Base-by-base conservation (phyloP, 2,113 vertebrate genomes). In the Cacatua alba region DNA sequence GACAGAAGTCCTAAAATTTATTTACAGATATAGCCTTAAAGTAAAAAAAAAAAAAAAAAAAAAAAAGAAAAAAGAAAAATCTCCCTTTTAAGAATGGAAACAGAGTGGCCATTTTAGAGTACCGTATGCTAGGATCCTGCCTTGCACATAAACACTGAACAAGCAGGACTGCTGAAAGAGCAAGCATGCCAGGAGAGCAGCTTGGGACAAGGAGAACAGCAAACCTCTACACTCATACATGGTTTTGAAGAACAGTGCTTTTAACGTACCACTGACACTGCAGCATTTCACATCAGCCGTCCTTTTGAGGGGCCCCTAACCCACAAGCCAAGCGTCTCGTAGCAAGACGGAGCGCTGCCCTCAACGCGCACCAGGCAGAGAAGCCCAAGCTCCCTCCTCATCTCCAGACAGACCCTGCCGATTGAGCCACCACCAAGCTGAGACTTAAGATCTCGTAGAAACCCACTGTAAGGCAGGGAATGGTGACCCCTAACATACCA, bases 1-100 rank as follows among this genome's bases (percentile, higher is more conserved):
- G 83, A 70, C 44, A 81, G 85, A 78, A 71, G 81, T 25, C 49
- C 76, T 71, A 23, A 88, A 57, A 41, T 60, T 79, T 84, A 75
- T 75, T 96, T 86, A 87, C 80, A 43, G 72, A 92, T 31, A 67
- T 0, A 88, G 76, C 69, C 68, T 64, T 29, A 1, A 19, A 81
- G 48, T 13, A 28, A n/a, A 53, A 21, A 9, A 21, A n/a, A n/a
- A 29, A 57, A 33, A 35, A 52, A 52, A 52, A 85, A n/a, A 65
- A 37, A 37, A 37, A 37, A 37, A 8, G 10, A 37, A 78, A 64
- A 6, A 20, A 67, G 20, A 33, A 79, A 92, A 49, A 69, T 16
- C 82, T 79, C 59, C 53, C 46, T 74, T 68, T 88, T 75, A 60
- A 74, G 82, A 65, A 46, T 0, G 78, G 84, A 82, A 95, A 71